A percentile compares a stretch with the other conserved stretches of the same genome.
These are phyloP conservation scores for Nothoprocta perdicaria DNA, from an alignment of 2,113 vertebrate species.

Conservation along the genomic window DNA sequence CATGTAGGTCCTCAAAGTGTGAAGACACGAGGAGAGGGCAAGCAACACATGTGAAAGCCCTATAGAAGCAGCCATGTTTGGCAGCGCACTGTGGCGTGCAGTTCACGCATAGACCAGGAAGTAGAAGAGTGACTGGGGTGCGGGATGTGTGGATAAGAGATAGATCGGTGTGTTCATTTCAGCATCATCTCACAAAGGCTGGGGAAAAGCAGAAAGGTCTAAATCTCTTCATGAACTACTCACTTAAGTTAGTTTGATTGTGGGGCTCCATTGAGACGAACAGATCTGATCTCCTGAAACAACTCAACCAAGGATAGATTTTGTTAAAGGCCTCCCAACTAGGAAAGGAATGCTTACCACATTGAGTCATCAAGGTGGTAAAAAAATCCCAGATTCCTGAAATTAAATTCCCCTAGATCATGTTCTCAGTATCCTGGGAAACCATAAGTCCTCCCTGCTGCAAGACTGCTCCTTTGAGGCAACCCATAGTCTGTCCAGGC, in stretches of 20 bases:
- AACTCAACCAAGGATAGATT: slow-evolving; percentile 8
- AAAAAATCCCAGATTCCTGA: not conserved
- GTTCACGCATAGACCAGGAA: not conserved
- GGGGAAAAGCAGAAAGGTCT: rapidly evolving
- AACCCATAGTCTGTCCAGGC: not conserved
- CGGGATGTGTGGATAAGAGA: not conserved
- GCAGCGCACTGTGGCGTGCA: not conserved
- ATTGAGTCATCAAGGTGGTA: not conserved
- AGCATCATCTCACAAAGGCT: not conserved
- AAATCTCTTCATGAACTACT: rapidly evolving
- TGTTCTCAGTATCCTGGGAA: not conserved
- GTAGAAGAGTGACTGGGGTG: not conserved
- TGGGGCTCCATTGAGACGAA: not conserved
- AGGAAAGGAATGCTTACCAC: slow-evolving; percentile 4
- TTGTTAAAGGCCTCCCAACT: not conserved
- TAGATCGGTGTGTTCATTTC: not conserved
- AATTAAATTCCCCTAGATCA: not conserved
- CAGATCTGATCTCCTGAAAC: not conserved
- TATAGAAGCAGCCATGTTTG: not conserved
- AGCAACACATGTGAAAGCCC: rapidly evolving
- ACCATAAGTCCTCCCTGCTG: not conserved
- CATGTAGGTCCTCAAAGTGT: not conserved
- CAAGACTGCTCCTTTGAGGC: not conserved
- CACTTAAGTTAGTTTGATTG: not conserved
- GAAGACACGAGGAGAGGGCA: rapidly evolving